Percentiles rank a stretch among this genome's conserved stretches.
phyloP scores from a whole-genome alignment of 2,888 invertebrate genomes.

The Syrphus vitripennis region DNA sequence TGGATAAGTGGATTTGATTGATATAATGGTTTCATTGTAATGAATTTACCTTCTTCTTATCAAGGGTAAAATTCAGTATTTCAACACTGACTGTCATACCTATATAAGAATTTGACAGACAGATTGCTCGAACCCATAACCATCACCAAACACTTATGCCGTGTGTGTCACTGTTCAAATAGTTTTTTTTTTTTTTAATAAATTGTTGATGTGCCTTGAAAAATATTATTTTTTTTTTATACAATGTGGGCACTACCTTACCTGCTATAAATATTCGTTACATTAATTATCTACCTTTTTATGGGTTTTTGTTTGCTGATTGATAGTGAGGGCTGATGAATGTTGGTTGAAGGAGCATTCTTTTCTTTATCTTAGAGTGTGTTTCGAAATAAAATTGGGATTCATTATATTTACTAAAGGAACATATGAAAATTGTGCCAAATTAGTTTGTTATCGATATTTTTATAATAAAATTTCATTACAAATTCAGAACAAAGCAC shows the following conservation, averaged over 20 bases:
- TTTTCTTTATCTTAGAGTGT: constrained; percentile 17
- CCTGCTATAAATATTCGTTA: background rate
- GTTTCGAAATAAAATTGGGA: background rate
- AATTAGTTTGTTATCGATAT: constrained; percentile 43
- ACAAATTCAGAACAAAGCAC: background rate
- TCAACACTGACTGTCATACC: background rate
- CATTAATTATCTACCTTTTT: constrained; percentile 4
- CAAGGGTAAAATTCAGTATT: constrained; percentile 26
- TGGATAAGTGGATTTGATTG: constrained; percentile 63
- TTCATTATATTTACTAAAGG: background rate
- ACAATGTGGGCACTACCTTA: background rate
- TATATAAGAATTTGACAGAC: background rate
- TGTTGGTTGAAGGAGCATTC: background rate
- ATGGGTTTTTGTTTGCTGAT: constrained; percentile 40
- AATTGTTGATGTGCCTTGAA: constrained; percentile 1
- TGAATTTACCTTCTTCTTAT: constrained; percentile 54
- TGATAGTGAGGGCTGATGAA: constrained; percentile 18
- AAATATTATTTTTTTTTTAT: background rate
- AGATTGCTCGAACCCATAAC: background rate
- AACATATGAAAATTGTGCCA: constrained; percentile 23
- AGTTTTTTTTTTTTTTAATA: constrained; percentile 4
- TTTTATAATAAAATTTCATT: background rate
- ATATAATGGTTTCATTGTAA: constrained; percentile 54
- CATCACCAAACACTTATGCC: background rate
- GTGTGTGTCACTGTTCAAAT: constrained; percentile 56